Conservation (phyloP, 2,797 vertebrate genomes). For the Podarcis lilfordi region DNA sequence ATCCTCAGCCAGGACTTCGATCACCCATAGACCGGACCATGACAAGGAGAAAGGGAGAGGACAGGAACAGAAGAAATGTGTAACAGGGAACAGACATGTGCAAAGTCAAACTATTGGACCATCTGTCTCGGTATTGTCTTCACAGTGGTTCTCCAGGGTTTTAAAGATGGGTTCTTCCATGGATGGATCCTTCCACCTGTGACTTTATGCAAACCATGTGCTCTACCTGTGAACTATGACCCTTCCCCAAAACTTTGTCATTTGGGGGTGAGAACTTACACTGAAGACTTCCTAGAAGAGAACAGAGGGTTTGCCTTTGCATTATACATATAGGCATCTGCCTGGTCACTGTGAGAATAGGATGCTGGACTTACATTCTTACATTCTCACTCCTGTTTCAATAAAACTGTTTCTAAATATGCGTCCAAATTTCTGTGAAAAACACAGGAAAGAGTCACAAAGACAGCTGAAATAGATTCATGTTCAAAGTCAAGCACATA, state of each 20-base stretch:
- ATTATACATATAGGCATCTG: background rate
- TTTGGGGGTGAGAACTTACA: background rate
- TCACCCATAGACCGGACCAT: too few species aligned
- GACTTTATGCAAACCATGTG: background rate
- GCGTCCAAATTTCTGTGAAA: slow-evolving; percentile 54
- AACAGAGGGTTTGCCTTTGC: background rate
- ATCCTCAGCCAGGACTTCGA: too few species aligned
- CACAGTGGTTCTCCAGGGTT: too few species aligned
- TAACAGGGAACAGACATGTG: too few species aligned
- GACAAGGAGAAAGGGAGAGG: too few species aligned
- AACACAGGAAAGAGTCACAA: background rate
- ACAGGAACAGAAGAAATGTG: background rate
- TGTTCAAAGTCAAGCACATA: slow-evolving; percentile 56
- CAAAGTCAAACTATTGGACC: too few species aligned
- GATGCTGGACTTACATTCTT: too few species aligned
- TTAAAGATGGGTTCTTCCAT: too few species aligned
- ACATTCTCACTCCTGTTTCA: background rate
- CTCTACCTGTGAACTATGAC: too few species aligned
- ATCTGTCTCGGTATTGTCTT: too few species aligned
- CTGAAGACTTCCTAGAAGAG: background rate
- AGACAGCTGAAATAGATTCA: slow-evolving; percentile 45
- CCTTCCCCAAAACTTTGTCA: background rate
- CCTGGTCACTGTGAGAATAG: too few species aligned
- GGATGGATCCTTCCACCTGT: background rate
- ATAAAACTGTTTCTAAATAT: slow-evolving; percentile 18